Evolutionary conservation across 2,888 invertebrate genomes (phyloP), one percentile per base, ranked within the genome.

Genomic region (Baronia brevicornis): DNA sequence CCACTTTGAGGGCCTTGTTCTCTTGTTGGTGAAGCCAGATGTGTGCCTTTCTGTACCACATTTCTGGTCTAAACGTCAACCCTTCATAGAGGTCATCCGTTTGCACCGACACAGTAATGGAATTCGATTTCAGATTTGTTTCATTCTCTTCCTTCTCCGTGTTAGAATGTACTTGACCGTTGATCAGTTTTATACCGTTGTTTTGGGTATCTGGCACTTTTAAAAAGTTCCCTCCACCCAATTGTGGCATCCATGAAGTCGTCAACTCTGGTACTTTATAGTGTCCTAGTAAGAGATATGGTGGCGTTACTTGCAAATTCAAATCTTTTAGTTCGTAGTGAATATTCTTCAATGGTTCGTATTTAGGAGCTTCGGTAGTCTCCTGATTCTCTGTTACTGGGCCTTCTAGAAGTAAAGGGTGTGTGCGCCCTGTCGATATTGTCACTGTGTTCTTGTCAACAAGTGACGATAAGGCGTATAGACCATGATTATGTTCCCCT

Each of bases 401-500:
- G 0, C 95, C 95, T 58, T 92, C 93, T 1, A 95, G 66, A 5
- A 95, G 77, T 34, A 93, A 82, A 0, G 91, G 90, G 6, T 84
- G 86, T 20, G 90, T 87, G 52, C 90, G 91, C 2, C 90, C 88
- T 3, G 90, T 88, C 1, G 90, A 88, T 67, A 95, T 93, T 4
- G 95, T 92, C 5, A 94, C 92, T 2, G 94, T 92, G 45, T 91
- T 90, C 54, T 96, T 94, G 79, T 98, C 97, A 1, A 97, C 96
- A 11, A 97, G 79, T 0, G 97, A 94, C 1, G 96, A 95, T 30
- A 98, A 72, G 0, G 98, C 98, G 73, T 97, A 98, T 1, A 96
- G 78, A 0, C 97, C 97, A 54, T 92, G 89, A 39, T 88, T 85
- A 27, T 86, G 86, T 61, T 97, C 94, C 0, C 98, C 98, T 36